A percentile compares a stretch with the other conserved stretches of the same genome.
These are phyloP conservation scores for Trachymyrmex cornetzi DNA, from an alignment of 1,140 invertebrate genomes.

Conservation along the genomic window DNA sequence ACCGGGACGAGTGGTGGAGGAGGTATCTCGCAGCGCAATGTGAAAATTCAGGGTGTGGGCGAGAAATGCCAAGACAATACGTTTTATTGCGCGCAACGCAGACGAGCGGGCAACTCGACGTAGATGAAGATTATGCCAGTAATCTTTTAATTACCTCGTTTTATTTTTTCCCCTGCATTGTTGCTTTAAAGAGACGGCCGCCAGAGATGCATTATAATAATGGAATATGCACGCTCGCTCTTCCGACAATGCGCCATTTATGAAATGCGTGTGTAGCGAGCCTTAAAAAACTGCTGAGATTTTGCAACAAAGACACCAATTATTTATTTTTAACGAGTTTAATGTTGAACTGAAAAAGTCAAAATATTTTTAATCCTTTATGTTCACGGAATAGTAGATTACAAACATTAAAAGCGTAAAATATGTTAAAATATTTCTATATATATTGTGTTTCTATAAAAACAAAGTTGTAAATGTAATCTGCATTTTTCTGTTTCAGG, in stretches of 20 bases:
- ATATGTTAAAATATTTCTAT: constrained; percentile 3
- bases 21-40: constrained; percentile 41
- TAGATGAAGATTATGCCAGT: constrained; percentile 55
- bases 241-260: constrained; percentile 29
- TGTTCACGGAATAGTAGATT: neutral
- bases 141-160: constrained; percentile 58
- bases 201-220: constrained; percentile 42
- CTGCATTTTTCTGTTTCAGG: constrained; percentile 29
- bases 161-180: constrained; percentile 27
- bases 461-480: neutral
- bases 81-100: constrained; percentile 42
- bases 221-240: neutral
- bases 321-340: neutral
- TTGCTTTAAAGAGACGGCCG: constrained; percentile 38
- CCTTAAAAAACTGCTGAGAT: constrained; percentile 6
- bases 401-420: neutral
- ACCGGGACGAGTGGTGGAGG: constrained; percentile 22
- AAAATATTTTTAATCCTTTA: neutral
- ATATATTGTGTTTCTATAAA: neutral
- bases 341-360: constrained; percentile 1
- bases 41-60: constrained; percentile 50
- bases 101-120: constrained; percentile 25
- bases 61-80: constrained; percentile 60
- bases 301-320: constrained; percentile 11
- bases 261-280: neutral